Conservation (phyloP, 1,140 invertebrate species). For the Leptinotarsa defecta region DNA sequence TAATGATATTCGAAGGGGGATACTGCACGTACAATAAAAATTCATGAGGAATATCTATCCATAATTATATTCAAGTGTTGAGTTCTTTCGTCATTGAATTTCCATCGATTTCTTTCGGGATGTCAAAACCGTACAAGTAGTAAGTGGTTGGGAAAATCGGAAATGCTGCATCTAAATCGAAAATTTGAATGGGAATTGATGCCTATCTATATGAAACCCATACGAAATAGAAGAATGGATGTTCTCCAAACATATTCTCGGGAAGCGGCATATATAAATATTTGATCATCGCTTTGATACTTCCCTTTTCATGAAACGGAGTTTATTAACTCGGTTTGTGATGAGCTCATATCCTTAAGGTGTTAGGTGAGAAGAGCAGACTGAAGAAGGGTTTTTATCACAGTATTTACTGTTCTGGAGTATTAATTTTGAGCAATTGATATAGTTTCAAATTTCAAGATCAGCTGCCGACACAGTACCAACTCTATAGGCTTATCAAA, state of each 20-base stretch:
- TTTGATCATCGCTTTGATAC: neutral
- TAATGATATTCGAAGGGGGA: too few relatives aligned
- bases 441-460: too few relatives aligned
- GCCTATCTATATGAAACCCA: conserved; percentile 1
- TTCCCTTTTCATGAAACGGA: too few relatives aligned
- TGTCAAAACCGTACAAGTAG: neutral
- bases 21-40: neutral
- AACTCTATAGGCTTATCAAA: too few relatives aligned
- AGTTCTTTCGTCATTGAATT: conserved; percentile 1
- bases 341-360: too few relatives aligned
- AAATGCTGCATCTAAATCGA: neutral
- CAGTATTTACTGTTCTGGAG: too few relatives aligned
- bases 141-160: conserved; percentile 2
- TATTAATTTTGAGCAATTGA: too few relatives aligned
- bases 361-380: too few relatives aligned
- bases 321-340: too few relatives aligned
- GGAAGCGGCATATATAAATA: conserved; percentile 3
- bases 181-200: neutral
- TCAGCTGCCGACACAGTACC: too few relatives aligned
- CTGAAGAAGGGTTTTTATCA: too few relatives aligned
- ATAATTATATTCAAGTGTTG: neutral
- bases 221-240: conserved; percentile 4
- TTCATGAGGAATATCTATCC: conserved; percentile 3
- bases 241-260: neutral
- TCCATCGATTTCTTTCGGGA: neutral